Percentiles rank a stretch among this genome's conserved stretches.
These are phyloP conservation scores for Galaxea fascicularis DNA, from an alignment of 92 coral and sea anemone genomes.

Conservation along the genomic window DNA sequence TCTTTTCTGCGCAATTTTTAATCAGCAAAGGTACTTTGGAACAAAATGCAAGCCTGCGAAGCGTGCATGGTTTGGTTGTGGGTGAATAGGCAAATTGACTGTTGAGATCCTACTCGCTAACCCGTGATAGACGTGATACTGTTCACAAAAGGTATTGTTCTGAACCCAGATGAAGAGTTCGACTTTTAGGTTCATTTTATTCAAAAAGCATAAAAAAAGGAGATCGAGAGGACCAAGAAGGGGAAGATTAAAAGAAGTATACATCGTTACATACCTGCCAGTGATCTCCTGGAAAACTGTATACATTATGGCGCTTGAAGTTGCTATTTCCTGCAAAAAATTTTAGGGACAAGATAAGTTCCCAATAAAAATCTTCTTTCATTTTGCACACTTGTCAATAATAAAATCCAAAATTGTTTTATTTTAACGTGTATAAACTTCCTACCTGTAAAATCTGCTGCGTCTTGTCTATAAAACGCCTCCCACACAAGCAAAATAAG, in stretches of 20 bases:
- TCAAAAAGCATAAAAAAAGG: neutral
- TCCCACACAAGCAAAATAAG: conserved; percentile 80
- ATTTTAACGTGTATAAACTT: neutral
- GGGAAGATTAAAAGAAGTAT: neutral
- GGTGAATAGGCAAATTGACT: too few relatives aligned
- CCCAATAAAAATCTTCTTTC: neutral
- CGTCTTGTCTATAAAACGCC: conserved; percentile 63
- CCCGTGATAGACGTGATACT: too few relatives aligned
- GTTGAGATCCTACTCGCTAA: too few relatives aligned
- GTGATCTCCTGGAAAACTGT: conserved; percentile 14
- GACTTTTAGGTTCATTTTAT: neutral
- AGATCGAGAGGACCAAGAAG: neutral
- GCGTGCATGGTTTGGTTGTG: too few relatives aligned
- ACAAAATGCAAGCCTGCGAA: too few relatives aligned
- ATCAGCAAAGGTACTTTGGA: too few relatives aligned
- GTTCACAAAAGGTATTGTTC: too few relatives aligned
- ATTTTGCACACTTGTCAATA: neutral
- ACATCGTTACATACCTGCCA: conserved; percentile 32
- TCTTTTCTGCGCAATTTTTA: too few relatives aligned
- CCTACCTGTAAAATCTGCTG: conserved; percentile 68
- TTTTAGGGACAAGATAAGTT: neutral
- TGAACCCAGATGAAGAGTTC: too few relatives aligned
- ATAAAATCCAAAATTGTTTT: neutral
- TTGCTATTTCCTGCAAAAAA: conserved; percentile 28
- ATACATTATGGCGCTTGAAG: conserved; percentile 13